Evolutionary conservation across 1,140 invertebrate species (phyloP).

Genomic region (Chionoecetes opilio): DNA sequence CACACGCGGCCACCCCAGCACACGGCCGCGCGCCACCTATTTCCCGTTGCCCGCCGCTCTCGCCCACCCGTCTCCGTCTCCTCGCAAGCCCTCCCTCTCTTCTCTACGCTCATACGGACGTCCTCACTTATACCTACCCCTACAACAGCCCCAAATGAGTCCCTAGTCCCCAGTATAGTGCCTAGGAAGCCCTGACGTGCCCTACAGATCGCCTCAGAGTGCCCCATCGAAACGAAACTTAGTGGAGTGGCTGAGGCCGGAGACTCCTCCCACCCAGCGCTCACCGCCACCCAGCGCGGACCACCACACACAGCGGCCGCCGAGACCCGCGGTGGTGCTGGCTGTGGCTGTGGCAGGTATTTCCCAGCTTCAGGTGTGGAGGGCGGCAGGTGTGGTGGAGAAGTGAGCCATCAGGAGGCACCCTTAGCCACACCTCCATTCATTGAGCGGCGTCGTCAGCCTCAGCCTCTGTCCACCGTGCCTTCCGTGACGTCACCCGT

Average conservation of each 20-base stretch:
- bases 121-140: background rate
- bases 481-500: slow-evolving; percentile 58
- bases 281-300: slow-evolving; percentile 53
- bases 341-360: slow-evolving; percentile 58
- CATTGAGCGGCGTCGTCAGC: slow-evolving; percentile 56
- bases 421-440: background rate
- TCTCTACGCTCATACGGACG: background rate
- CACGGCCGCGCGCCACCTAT: slow-evolving; percentile 51
- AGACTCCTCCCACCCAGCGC: slow-evolving; percentile 58
- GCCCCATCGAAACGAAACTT: slow-evolving; percentile 48
- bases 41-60: slow-evolving; percentile 50
- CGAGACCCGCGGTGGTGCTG: background rate
- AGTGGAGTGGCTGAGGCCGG: slow-evolving; percentile 43
- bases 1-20: slow-evolving; percentile 49
- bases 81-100: slow-evolving; percentile 20
- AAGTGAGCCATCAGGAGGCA: background rate
- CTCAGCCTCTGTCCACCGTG: slow-evolving; percentile 33
- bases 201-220: background rate
- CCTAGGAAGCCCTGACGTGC: background rate
- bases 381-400: slow-evolving; percentile 53
- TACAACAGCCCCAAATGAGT: background rate
- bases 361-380: slow-evolving; percentile 56
- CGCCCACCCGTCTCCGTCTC: slow-evolving; percentile 51
- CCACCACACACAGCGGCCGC: slow-evolving; percentile 63
- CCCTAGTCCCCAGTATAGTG: background rate